These are phyloP conservation scores for Burhinus bistriatus DNA, from an alignment of 2,113 vertebrate species.

Conservation along the genomic window DNA sequence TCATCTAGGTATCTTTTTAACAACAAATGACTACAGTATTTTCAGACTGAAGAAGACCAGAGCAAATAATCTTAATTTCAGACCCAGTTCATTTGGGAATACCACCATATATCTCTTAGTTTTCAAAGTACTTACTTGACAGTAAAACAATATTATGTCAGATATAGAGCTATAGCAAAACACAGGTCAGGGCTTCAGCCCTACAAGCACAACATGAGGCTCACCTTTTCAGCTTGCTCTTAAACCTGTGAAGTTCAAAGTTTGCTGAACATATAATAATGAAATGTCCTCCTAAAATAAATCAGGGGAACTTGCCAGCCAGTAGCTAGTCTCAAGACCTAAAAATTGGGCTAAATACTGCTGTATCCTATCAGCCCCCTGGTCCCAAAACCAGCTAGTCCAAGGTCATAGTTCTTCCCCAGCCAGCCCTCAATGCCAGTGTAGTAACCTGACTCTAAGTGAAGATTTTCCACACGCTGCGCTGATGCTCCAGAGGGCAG, in stretches of 20 bases:
- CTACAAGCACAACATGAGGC: not conserved
- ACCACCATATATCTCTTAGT: not conserved
- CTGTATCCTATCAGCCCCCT: not conserved
- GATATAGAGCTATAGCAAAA: not conserved
- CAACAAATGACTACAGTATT: not conserved
- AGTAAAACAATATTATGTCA: not conserved
- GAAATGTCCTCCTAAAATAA: not conserved
- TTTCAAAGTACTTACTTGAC: not conserved
- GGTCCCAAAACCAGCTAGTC: not conserved
- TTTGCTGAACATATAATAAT: not conserved
- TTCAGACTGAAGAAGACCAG: not conserved
- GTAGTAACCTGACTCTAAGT: not conserved
- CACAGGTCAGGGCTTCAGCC: not conserved
- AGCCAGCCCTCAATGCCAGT: not conserved
- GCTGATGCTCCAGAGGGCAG: not conserved
- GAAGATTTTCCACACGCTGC: rapidly evolving
- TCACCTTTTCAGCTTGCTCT: not conserved
- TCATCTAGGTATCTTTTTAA: not conserved
- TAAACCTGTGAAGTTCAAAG: not conserved
- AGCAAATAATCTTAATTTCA: not conserved
- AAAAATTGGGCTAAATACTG: not conserved
- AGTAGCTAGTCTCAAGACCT: not conserved
- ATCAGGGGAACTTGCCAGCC: not conserved
- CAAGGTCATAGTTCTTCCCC: not conserved
- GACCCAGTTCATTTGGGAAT: not conserved